phyloP scores from a whole-genome alignment of 30 jellyfish, hydroid and myxozoan species.

The Hydractinia echinata region DNA sequence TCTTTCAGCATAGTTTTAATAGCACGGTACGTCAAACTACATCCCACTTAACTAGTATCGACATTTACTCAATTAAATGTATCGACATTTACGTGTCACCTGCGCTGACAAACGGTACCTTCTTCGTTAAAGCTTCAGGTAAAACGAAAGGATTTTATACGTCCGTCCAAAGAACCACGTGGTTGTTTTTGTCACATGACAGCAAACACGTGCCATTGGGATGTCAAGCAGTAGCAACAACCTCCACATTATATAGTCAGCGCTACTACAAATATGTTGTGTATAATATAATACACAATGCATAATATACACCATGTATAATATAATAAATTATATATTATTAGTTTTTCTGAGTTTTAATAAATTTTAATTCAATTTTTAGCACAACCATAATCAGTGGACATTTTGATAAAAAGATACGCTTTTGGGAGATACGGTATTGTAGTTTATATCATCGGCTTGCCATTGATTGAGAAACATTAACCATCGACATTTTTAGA shows the following conservation, averaged over 20 bases:
- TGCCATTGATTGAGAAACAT: not conserved
- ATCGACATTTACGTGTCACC: not conserved
- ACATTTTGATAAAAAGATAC: constrained; percentile 90
- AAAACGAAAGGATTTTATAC: constrained; percentile 18
- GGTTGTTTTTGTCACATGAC: constrained; percentile 82
- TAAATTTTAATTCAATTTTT: not conserved
- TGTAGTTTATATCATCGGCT: not conserved
- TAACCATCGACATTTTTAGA: no score
- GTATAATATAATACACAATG: no score
- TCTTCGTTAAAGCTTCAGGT: not conserved
- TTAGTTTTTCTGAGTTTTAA: no score
- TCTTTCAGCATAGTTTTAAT: no score
- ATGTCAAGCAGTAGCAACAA: constrained; percentile 96
- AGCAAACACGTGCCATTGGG: constrained; percentile 73
- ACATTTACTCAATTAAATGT: no score
- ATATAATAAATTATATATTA: no score
- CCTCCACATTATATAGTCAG: not conserved
- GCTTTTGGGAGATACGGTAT: constrained; percentile 98
- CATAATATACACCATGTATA: no score
- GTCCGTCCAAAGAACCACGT: constrained; percentile 83
- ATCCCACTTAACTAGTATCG: no score
- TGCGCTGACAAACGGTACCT: not conserved
- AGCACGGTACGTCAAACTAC: no score
- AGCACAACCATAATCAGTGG: constrained; percentile 92
- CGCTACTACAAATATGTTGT: no score